These are phyloP conservation scores for Cuculus canorus DNA, from an alignment of 2,797 vertebrate genomes.

Conservation along the genomic window DNA sequence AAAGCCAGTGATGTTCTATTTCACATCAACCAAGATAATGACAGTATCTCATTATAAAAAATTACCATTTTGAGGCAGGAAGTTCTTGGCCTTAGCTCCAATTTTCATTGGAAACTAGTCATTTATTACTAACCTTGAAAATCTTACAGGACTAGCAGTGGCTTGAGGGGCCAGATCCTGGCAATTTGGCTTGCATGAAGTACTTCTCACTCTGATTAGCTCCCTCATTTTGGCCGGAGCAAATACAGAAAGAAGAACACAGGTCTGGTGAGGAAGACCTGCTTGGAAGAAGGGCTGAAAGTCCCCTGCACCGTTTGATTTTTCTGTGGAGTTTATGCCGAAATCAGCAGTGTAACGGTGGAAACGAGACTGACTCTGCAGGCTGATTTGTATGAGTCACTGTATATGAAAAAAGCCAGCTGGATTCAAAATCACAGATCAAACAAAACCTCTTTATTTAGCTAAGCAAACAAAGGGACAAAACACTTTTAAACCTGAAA, in stretches of 20 bases:
- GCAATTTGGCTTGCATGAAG: neutral
- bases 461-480: constrained; percentile 61
- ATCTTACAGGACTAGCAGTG: neutral
- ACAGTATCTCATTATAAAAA: neutral
- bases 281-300: fast-evolving
- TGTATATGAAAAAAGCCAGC: constrained; percentile 56
- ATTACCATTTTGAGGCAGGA: neutral
- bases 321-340: constrained; percentile 9
- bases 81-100: neutral
- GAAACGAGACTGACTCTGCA: neutral
- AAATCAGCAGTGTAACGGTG: neutral
- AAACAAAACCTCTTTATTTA: constrained; percentile 62
- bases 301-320: neutral
- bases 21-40: neutral
- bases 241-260: neutral
- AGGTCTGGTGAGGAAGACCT: neutral
- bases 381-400: constrained; percentile 56
- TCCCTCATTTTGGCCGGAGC: neutral
- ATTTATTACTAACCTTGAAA: neutral
- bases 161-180: neutral
- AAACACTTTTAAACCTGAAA: constrained; percentile 56
- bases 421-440: constrained; percentile 59
- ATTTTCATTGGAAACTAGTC: constrained; percentile 6
- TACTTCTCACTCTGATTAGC: neutral
- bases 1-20: neutral